These are phyloP conservation scores for Halotydeus destructor DNA, from an alignment of 1,140 invertebrate genomes.

Conservation along the genomic window DNA sequence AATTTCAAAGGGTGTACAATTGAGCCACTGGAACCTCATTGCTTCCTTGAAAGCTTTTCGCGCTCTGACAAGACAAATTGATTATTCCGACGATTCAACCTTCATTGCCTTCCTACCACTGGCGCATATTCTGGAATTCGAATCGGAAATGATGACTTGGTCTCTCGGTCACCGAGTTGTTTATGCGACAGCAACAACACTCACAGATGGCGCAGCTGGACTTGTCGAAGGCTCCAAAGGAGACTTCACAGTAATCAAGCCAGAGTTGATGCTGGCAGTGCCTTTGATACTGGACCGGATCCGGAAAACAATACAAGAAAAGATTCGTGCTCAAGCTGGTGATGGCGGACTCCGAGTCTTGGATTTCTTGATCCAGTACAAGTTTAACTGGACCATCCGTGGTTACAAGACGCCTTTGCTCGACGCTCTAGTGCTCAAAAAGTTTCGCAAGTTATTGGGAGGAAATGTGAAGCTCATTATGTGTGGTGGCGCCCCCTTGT, in stretches of 20 bases:
- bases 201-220: constrained; percentile 23
- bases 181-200: constrained; percentile 25
- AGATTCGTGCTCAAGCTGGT: constrained; percentile 48
- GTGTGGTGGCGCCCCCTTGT: constrained; percentile 80
- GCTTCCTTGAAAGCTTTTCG: constrained; percentile 16
- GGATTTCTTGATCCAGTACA: constrained; percentile 78
- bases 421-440: constrained; percentile 37
- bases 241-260: constrained; percentile 67
- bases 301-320: constrained; percentile 81
- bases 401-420: constrained; percentile 27
- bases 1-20: constrained; percentile 10
- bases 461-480: constrained; percentile 66
- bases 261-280: constrained; percentile 82
- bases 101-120: constrained; percentile 22
- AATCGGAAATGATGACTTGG: constrained; percentile 10
- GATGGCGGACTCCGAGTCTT: constrained; percentile 54
- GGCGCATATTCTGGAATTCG: constrained; percentile 20
- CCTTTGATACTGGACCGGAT: constrained; percentile 88
- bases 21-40: constrained; percentile 14
- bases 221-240: constrained; percentile 56
- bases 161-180: constrained; percentile 9
- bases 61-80: constrained; percentile 5
- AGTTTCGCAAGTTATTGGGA: constrained; percentile 56
- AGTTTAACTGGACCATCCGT: constrained; percentile 36
- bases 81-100: background rate